Evolutionary conservation across 1,140 invertebrate species (phyloP).

Genomic region (Matsumurasca onukii): DNA sequence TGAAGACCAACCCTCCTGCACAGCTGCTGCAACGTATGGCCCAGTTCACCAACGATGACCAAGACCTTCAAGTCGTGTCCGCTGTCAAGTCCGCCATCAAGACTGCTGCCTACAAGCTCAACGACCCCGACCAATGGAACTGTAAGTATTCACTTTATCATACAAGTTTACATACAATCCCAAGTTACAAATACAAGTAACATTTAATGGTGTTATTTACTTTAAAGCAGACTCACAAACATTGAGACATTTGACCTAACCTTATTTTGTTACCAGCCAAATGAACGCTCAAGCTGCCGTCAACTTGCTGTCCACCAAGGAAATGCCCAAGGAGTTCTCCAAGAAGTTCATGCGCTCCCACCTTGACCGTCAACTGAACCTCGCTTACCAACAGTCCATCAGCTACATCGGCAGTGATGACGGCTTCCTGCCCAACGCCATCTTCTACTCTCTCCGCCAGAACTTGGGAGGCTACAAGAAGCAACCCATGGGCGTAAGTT

Average conservation of each 20-base stretch:
- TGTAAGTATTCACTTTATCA: conserved; percentile 35
- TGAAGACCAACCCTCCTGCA: conserved; percentile 58
- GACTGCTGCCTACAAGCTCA: conserved; percentile 50
- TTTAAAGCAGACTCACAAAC: not conserved
- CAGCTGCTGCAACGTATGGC: conserved; percentile 68
- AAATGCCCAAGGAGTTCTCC: conserved; percentile 56
- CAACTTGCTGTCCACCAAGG: conserved; percentile 55
- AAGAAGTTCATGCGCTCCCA: conserved; percentile 48
- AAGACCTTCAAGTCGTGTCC: conserved; percentile 59
- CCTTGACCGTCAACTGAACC: conserved; percentile 49
- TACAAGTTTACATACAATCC: not conserved
- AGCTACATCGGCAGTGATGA: conserved; percentile 57
- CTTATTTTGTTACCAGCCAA: conserved; percentile 46
- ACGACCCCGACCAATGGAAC: conserved; percentile 40
- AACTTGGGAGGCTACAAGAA: conserved; percentile 52
- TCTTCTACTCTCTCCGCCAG: conserved; percentile 47
- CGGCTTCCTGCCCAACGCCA: conserved; percentile 52
- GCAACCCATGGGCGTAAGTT: conserved; percentile 44
- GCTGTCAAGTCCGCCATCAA: conserved; percentile 59
- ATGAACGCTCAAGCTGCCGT: conserved; percentile 56
- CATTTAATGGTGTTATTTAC: not conserved
- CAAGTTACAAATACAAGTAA: not conserved
- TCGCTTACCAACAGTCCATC: conserved; percentile 47
- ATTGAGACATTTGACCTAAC: not conserved
- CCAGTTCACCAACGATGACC: conserved; percentile 61